Evolutionary conservation across 2,797 vertebrate species (phyloP).

Genomic region (Silurus lanzhouensis): DNA sequence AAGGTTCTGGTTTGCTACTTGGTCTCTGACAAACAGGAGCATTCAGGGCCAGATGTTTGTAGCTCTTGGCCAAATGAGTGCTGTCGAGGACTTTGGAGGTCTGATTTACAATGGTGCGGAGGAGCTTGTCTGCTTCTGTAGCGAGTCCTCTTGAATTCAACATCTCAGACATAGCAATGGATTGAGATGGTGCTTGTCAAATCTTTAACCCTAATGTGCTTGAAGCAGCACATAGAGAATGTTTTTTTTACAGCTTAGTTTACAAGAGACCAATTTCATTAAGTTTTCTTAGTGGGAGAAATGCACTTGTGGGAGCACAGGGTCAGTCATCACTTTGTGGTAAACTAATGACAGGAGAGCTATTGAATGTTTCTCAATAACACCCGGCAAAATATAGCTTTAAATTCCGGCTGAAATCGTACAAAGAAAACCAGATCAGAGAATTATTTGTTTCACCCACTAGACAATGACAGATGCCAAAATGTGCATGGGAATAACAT

Average conservation of each 20-base stretch:
- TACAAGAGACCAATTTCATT: not conserved
- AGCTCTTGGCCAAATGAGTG: slow-evolving; percentile 1
- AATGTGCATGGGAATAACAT: not conserved
- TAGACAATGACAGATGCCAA: not conserved
- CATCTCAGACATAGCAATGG: not conserved
- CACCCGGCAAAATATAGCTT: not conserved
- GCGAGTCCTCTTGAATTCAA: slow-evolving; percentile 6
- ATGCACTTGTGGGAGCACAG: not conserved
- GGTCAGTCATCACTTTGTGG: not conserved
- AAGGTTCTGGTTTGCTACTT: not conserved
- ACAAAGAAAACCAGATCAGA: no score
- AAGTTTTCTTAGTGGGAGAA: not conserved
- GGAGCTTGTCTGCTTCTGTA: slow-evolving; percentile 5
- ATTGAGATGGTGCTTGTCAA: not conserved
- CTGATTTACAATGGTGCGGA: slow-evolving; percentile 30
- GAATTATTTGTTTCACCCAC: not conserved
- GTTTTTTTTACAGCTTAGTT: not conserved
- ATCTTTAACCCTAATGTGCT: not conserved
- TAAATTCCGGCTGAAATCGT: not conserved
- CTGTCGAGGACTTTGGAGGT: slow-evolving; percentile 12
- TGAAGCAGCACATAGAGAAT: not conserved
- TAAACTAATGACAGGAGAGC: not conserved
- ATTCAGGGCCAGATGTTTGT: not conserved
- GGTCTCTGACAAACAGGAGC: slow-evolving; percentile 15
- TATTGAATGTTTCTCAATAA: not conserved